A percentile compares a stretch with the other conserved stretches of the same genome.
Evolutionary conservation across 2,888 invertebrate genomes (phyloP).

Genomic region (Cosmorhoe ocellata): DNA sequence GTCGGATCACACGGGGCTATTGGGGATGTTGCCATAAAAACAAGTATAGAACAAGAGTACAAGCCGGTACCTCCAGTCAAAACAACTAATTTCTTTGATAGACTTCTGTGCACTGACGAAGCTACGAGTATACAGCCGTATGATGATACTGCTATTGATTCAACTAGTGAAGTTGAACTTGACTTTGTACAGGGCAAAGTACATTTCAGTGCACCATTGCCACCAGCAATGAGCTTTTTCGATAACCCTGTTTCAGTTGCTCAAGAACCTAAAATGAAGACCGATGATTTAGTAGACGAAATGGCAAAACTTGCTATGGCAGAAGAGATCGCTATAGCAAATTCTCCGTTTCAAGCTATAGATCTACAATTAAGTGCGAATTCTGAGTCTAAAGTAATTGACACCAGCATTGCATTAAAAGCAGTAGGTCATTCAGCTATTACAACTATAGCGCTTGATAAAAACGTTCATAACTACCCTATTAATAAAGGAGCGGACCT

Average conservation of each 20-base stretch:
- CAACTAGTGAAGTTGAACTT: neutral
- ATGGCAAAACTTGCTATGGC: slow-evolving; percentile 17
- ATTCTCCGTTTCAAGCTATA: slow-evolving; percentile 10
- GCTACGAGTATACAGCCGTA: neutral
- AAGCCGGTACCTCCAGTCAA: slow-evolving; percentile 1
- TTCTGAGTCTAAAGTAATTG: slow-evolving; percentile 5
- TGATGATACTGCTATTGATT: neutral
- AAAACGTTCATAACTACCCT: slow-evolving; percentile 4
- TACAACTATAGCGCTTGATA: slow-evolving; percentile 1
- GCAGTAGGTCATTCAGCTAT: slow-evolving; percentile 3
- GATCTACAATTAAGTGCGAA: slow-evolving; percentile 2
- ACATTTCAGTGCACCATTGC: slow-evolving; percentile 13
- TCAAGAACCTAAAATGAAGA: slow-evolving; percentile 7
- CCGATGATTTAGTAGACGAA: slow-evolving; percentile 10
- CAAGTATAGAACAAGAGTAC: slow-evolving; percentile 6
- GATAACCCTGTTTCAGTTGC: slow-evolving; percentile 14
- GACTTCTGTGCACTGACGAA: neutral
- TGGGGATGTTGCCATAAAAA: slow-evolving; percentile 10
- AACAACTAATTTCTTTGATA: slow-evolving; percentile 7
- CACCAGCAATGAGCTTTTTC: slow-evolving; percentile 28
- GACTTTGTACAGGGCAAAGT: neutral
- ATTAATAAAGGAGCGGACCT: slow-evolving; percentile 7
- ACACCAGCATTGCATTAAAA: slow-evolving; percentile 4
- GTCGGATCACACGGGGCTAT: slow-evolving; percentile 14
- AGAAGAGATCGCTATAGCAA: slow-evolving; percentile 17